phyloP scores from a whole-genome alignment of 1,140 invertebrate genomes.

The Drosophila punjabiensis region DNA sequence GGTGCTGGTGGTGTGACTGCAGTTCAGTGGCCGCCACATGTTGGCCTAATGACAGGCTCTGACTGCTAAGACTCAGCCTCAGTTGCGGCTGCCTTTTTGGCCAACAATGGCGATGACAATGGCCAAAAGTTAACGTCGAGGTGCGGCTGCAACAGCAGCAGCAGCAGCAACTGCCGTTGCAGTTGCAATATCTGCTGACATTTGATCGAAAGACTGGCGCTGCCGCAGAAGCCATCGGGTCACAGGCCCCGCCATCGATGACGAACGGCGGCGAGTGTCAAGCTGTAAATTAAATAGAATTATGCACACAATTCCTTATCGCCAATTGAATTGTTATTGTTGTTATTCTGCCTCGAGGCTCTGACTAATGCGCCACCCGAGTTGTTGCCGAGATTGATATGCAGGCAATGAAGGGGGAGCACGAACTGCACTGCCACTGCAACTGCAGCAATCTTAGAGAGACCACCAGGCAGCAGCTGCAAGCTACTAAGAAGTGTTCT shows the following conservation, averaged over 20 bases:
- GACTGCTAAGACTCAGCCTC: conserved; percentile 39
- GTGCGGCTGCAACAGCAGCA: conserved; percentile 33
- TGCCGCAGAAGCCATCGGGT: conserved; percentile 67
- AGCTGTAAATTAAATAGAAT: conserved; percentile 80
- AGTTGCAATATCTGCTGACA: conserved; percentile 42
- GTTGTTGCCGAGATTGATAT: conserved; percentile 77
- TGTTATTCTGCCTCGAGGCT: conserved; percentile 58
- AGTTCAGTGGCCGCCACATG: conserved; percentile 50
- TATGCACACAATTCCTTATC: conserved; percentile 76
- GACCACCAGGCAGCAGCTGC: conserved; percentile 48
- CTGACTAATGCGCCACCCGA: conserved; percentile 81
- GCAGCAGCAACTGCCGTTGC: conserved; percentile 16
- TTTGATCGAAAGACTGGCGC: conserved; percentile 77
- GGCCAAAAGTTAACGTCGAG: conserved; percentile 28
- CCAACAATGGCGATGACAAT: conserved; percentile 62
- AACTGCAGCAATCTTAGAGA: conserved; percentile 23
- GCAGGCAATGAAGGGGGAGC: conserved; percentile 36
- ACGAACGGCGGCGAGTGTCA: conserved; percentile 70
- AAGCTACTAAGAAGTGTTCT: conserved; percentile 4
- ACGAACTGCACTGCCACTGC: conserved; percentile 11
- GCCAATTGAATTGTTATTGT: conserved; percentile 82
- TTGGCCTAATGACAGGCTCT: conserved; percentile 71
- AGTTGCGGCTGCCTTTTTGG: conserved; percentile 14
- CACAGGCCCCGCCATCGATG: conserved; percentile 35
- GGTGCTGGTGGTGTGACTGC: conserved; percentile 18